Base-by-base conservation (phyloP, 2,888 invertebrate species). In the Rosalia funebris region DNA sequence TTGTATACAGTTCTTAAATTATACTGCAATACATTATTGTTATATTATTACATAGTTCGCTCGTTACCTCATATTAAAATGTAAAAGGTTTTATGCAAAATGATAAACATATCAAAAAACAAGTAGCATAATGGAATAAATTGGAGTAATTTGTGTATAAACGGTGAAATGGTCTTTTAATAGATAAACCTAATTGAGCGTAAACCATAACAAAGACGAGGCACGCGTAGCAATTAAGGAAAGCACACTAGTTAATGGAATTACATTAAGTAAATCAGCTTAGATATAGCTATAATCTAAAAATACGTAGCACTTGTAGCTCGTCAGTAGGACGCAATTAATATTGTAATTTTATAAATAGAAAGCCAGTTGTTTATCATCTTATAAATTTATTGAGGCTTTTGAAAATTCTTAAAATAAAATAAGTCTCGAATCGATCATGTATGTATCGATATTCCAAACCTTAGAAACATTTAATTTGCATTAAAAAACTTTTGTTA, bases 291-390 rank as follows among this genome's bases (percentile, higher is more conserved):
- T 17, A 17, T 36, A 36, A 17, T 19, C 36, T 48, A 48, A 36
- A 48, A 48, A 48, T 48, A 48, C 20, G 17, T 17, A 19, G 36
- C 48, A 48, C 48, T 48, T 48, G 48, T 48, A 48, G 36, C 4
- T 9, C 48, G 19, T 36, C 37, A 48, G 12, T 36, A 12, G 2
- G 10, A 12, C 2, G 36, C 36, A 19, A 36, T 48, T 48, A 48
- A 37, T 36, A n/a, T n/a, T n/a, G n/a, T n/a, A 32, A n/a, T 5
- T 37, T 48, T 48, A 48, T 48, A 37, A 48, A 48, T 48, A 48
- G 48, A 36, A 48, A 37, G 19, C 12, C 48, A 20, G 48, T 48
- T 37, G 37, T 16, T 37, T 48, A 37, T 48, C 14, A 37, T 37
- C 48, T 20, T 19, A 17, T 31, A 12, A 37, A 14, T 46, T 46